These are phyloP conservation scores for Volucella zonaria DNA, from an alignment of 2,888 invertebrate species.

Conservation along the genomic window DNA sequence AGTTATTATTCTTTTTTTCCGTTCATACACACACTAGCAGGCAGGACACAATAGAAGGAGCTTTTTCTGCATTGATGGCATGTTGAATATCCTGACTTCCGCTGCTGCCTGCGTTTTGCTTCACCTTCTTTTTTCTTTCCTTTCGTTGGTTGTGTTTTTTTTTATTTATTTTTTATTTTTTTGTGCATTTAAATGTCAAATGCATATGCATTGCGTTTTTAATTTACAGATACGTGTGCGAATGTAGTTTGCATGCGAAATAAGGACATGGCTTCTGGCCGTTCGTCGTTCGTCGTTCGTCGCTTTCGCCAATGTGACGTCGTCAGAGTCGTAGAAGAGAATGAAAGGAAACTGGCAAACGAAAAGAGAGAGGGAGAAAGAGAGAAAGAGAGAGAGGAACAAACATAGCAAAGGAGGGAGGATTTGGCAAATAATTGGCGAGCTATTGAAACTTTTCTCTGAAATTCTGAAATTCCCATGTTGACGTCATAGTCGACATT, in stretches of 20 bases:
- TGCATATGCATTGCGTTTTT: constrained; percentile 70
- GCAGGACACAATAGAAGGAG: constrained; percentile 54
- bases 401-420: constrained; percentile 20
- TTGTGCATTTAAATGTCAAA: constrained; percentile 56
- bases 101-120: constrained; percentile 23
- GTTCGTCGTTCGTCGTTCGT: constrained; percentile 22
- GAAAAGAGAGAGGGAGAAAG: constrained; percentile 10
- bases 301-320: not conserved
- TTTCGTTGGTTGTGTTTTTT: not conserved
- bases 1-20: not conserved
- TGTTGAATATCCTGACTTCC: constrained; percentile 69
- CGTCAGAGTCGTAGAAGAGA: constrained; percentile 21
- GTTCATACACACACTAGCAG: not conserved
- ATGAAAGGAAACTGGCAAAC: constrained; percentile 2
- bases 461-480: constrained; percentile 27
- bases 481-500: constrained; percentile 69
- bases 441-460: constrained; percentile 67
- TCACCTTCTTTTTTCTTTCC: no score
- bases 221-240: constrained; percentile 13
- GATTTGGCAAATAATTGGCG: constrained; percentile 55
- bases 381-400: not conserved
- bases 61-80: constrained; percentile 66
- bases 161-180: constrained; percentile 14
- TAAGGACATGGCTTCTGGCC: constrained; percentile 59
- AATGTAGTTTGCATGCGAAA: constrained; percentile 44